Conservation (phyloP, 2,797 vertebrate species). For the Pelodytes ibericus region DNA sequence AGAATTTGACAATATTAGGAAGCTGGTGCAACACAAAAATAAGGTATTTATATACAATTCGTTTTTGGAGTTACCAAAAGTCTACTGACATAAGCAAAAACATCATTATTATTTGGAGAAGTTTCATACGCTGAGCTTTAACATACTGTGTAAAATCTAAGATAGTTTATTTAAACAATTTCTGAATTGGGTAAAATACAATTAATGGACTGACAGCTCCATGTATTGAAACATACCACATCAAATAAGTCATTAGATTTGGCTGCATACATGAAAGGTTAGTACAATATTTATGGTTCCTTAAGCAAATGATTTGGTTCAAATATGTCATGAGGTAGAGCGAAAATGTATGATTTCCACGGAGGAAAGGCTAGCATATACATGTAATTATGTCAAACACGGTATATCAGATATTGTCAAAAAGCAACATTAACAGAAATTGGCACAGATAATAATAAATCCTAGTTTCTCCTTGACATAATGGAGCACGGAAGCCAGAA, state of each 20-base stretch:
- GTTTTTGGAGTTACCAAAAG: too few relatives aligned
- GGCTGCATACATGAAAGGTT: slow-evolving; percentile 14
- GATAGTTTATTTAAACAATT: neutral
- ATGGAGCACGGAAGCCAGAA: too few relatives aligned
- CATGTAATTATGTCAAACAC: neutral
- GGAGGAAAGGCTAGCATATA: neutral
- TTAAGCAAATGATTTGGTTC: slow-evolving; percentile 16
- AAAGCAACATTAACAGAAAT: too few relatives aligned
- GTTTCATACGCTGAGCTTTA: neutral
- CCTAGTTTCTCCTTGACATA: too few relatives aligned
- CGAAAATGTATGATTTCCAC: neutral
- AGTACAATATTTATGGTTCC: slow-evolving; percentile 16
- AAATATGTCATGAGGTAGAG: neutral
- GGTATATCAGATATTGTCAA: neutral
- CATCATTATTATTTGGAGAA: too few relatives aligned
- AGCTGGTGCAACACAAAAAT: too few relatives aligned
- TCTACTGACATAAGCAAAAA: too few relatives aligned
- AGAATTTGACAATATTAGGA: too few relatives aligned
- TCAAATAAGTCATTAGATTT: slow-evolving; percentile 8
- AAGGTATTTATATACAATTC: too few relatives aligned
- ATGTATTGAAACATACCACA: neutral
- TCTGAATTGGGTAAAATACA: neutral
- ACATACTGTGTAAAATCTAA: neutral
- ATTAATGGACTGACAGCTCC: slow-evolving; percentile 7
- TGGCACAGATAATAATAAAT: too few relatives aligned